phyloP scores from a whole-genome alignment of 2,888 invertebrate species.

The Stenurella melanura region DNA sequence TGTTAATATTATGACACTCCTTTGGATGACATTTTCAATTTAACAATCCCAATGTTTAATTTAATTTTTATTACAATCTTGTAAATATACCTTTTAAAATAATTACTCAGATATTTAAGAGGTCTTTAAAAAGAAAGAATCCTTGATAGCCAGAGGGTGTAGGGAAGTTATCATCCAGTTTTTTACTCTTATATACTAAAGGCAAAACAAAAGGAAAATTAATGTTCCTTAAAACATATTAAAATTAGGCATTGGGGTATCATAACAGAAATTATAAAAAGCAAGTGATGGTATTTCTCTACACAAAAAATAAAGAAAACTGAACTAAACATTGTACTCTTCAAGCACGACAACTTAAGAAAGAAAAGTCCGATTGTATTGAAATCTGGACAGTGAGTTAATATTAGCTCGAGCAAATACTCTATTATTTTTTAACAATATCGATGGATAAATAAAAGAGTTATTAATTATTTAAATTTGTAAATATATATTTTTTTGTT shows the following conservation, averaged over 20 bases:
- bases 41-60: constrained; percentile 30
- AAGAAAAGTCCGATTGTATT: no score
- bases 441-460: no score
- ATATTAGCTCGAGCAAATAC: no score
- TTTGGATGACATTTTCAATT: not conserved
- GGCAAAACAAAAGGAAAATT: not conserved
- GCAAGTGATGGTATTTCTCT: not conserved
- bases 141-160: constrained; percentile 25
- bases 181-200: not conserved
- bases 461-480: no score
- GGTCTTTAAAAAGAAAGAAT: constrained; percentile 21
- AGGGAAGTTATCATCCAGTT: constrained; percentile 27
- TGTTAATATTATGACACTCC: not conserved
- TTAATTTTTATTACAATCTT: constrained; percentile 33
- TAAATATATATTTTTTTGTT: no score
- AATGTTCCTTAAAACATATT: constrained; percentile 1
- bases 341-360: no score
- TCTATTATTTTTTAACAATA: no score
- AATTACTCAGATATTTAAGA: constrained; percentile 31
- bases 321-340: no score
- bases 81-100: constrained; percentile 32
- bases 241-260: not conserved
- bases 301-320: no score
- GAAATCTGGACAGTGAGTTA: no score
- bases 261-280: not conserved